Base-by-base conservation (phyloP, 2,888 invertebrate genomes). In the Scaptomyza reducta region DNA sequence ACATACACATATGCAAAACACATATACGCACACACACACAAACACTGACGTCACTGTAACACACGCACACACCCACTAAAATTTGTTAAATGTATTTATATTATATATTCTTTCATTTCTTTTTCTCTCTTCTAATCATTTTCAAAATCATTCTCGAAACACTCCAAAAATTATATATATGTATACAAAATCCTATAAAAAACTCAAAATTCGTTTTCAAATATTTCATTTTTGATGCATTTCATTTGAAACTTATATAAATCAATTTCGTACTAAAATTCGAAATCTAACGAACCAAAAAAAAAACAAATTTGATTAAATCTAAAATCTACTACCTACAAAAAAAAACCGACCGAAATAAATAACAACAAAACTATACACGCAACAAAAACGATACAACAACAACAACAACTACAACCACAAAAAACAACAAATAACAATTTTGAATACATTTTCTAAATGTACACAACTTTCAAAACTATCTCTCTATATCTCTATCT, bases 41-140 rank as follows among this genome's bases (percentile, higher is more conserved):
- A 57, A 68, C 49, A 62, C 41, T 68, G 31, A 65, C 40, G 45
- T 41, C 49, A 68, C 45, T 60, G 56, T 63, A 50, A 69, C 57
- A 69, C 57, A 70, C 79, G 82, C 87, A 81, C 82, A 78, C 82
- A 78, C 66, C 73, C 86, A 80, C 87, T 81, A 87, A 85, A 87
- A 82, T 85, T 87, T 84, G 81, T 89, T 88, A 89, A 89, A 88
- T 88, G 79, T 89, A 90, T 89, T 90, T 90, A 90, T 88, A 90
- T 89, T 90, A 86, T 90, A 90, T 89, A 90, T 89, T 89, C 89
- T 89, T 89, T 90, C 88, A 89, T 90, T 90, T 90, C 89, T 90
- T 89, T 89, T 90, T 90, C 89, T 89, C 89, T 89, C 89, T 88
- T 89, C 90, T 88, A 87, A 86, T 87, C 89, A 85, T 82, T 86